Conservation (phyloP, 1,140 invertebrate genomes). For the Lucilia cuprina region DNA sequence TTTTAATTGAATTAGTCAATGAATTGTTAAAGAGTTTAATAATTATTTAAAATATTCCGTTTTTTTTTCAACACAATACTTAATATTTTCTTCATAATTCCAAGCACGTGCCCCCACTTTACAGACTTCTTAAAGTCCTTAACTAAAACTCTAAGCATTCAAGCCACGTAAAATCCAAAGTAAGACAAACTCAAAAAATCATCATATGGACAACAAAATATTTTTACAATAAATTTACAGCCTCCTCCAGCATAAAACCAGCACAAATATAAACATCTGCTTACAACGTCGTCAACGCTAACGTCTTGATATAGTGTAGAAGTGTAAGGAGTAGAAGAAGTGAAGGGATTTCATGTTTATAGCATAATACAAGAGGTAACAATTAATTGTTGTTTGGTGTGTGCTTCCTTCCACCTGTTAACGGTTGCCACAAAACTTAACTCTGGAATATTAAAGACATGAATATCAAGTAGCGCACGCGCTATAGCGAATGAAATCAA, state of each 20-base stretch:
- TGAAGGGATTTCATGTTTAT: background rate
- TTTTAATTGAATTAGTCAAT: too few relatives aligned
- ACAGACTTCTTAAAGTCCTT: background rate
- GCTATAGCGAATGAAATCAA: background rate
- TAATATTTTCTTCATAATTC: background rate
- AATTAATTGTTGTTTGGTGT: slow-evolving; percentile 22
- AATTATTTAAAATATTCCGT: background rate
- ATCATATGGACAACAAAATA: background rate
- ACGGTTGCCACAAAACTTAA: background rate
- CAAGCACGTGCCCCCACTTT: background rate
- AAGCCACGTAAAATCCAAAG: background rate
- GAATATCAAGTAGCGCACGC: background rate
- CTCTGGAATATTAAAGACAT: background rate
- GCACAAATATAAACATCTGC: background rate
- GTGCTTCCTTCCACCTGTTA: slow-evolving; percentile 2
- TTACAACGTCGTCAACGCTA: background rate
- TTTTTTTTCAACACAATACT: background rate
- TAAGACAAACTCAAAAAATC: background rate
- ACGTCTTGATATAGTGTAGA: background rate
- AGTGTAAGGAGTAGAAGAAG: background rate
- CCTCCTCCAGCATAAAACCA: background rate
- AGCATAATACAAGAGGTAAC: background rate
- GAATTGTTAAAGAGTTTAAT: too few relatives aligned
- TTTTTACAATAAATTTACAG: background rate
- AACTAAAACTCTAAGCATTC: background rate